Evolutionary conservation across 1,140 invertebrate species (phyloP).

Genomic region (Paraescarpia echinospica): DNA sequence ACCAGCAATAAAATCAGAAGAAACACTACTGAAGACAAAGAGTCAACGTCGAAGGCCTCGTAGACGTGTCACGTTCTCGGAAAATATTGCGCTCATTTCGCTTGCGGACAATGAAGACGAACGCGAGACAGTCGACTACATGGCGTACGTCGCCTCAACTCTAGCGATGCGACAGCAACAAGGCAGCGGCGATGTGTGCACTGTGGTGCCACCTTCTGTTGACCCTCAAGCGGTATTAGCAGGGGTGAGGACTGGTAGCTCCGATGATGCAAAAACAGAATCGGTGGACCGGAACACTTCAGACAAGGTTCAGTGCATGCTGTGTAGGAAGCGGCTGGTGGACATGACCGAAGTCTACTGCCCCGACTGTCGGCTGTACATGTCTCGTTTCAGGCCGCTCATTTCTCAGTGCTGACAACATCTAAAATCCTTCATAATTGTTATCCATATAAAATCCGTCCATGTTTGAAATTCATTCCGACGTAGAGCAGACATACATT

Average conservation of each 20-base stretch:
- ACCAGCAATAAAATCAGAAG: constrained; percentile 11
- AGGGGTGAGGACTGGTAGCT: constrained; percentile 25
- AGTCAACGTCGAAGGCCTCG: constrained; percentile 61
- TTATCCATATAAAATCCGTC: not conserved
- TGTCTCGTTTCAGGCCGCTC: constrained; percentile 71
- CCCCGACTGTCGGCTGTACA: constrained; percentile 86
- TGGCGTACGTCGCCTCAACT: constrained; percentile 8
- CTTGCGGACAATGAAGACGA: constrained; percentile 79
- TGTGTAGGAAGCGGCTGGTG: constrained; percentile 81
- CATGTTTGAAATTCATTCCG: not conserved
- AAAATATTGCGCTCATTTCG: constrained; percentile 87
- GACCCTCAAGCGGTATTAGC: not conserved
- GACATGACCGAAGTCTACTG: constrained; percentile 77
- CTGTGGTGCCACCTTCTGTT: not conserved
- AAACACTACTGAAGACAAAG: constrained; percentile 34
- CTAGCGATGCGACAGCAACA: not conserved
- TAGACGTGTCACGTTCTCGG: constrained; percentile 90
- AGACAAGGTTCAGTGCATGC: constrained; percentile 67
- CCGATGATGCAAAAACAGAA: constrained; percentile 26
- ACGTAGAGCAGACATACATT: constrained; percentile 6
- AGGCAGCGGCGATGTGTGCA: not conserved
- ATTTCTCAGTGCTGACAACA: not conserved
- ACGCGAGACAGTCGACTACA: constrained; percentile 26
- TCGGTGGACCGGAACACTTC: constrained; percentile 18
- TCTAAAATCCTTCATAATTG: not conserved